Evolutionary conservation across 2,113 vertebrate species (phyloP).

Genomic region (Neotoma lepida): DNA sequence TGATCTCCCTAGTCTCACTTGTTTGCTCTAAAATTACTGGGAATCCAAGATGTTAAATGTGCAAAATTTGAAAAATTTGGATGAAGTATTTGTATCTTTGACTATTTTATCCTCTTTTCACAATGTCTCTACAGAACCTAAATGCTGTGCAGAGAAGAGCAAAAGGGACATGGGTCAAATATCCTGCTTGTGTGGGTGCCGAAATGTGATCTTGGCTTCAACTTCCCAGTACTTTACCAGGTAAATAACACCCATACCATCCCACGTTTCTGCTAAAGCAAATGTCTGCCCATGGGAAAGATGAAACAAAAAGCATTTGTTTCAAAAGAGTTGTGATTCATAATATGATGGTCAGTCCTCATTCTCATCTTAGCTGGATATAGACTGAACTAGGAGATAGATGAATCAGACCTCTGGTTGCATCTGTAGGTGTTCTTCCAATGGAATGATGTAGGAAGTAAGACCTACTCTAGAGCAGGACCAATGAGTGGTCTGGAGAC

Average conservation of each 20-base stretch:
- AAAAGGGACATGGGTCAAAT: neutral
- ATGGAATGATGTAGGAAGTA: neutral
- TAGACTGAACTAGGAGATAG: neutral
- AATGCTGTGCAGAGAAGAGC: neutral
- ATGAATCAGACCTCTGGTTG: too few relatives aligned
- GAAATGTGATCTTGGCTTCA: neutral
- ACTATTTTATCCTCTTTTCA: neutral
- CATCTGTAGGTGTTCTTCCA: neutral
- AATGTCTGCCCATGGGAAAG: neutral
- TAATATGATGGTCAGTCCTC: too few relatives aligned
- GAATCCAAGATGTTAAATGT: neutral
- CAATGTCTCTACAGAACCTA: neutral
- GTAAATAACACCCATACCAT: neutral
- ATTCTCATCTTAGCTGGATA: neutral
- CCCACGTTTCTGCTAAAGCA: neutral
- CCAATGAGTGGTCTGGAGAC: accelerated
- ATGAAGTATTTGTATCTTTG: neutral
- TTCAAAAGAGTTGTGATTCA: neutral
- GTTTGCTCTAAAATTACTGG: neutral
- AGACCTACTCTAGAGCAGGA: too few relatives aligned
- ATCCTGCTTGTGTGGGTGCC: neutral
- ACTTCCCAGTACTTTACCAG: neutral
- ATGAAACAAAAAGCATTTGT: neutral
- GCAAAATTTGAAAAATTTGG: neutral
- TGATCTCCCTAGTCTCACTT: too few relatives aligned